Conservation (phyloP, 2,888 invertebrate genomes). For the Noctua comes region DNA sequence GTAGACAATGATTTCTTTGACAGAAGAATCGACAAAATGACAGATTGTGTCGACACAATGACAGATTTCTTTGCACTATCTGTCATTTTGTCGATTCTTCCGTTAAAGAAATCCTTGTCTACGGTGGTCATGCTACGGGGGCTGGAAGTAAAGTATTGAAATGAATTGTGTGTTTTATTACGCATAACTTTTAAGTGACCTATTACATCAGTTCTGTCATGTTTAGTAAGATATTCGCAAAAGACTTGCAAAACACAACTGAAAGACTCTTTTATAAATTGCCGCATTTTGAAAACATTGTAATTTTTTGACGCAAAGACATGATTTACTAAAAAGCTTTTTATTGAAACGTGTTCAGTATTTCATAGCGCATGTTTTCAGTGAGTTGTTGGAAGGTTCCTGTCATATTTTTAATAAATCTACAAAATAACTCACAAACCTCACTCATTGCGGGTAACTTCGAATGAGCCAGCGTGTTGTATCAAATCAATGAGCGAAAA, state of each 20-base stretch:
- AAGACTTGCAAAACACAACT: neutral
- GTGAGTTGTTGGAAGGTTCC: neutral
- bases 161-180: no score
- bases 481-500: neutral
- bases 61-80: no score
- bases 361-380: neutral
- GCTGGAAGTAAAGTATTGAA: neutral
- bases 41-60: no score
- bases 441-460: neutral
- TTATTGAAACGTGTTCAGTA: neutral
- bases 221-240: no score
- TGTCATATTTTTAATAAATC: neutral
- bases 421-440: neutral
- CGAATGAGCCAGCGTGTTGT: neutral
- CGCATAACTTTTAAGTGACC: no score
- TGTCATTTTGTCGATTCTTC: no score
- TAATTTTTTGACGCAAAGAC: neutral
- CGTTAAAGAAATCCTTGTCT: no score
- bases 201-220: neutral
- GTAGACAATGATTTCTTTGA: no score
- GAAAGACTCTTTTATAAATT: neutral
- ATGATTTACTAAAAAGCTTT: neutral
- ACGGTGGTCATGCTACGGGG: no score
- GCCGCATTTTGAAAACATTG: neutral
- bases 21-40: no score